A percentile compares a stretch with the other conserved stretches of the same genome.
phyloP scores from a whole-genome alignment of 2,113 vertebrate species.

The Hippolais icterina region DNA sequence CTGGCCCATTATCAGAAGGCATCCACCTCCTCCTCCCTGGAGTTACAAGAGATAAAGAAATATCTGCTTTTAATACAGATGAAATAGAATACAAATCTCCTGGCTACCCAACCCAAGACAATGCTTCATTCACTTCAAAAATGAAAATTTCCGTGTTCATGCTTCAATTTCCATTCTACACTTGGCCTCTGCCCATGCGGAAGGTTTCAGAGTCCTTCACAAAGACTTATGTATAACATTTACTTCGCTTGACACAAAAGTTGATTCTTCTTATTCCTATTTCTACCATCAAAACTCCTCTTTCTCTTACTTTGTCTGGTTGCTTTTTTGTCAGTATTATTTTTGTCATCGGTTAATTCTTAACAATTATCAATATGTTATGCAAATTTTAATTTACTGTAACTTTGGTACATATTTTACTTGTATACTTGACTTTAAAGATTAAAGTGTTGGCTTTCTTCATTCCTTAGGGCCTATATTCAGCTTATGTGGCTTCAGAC shows the following conservation, averaged over 20 bases:
- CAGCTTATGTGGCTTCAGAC: not conserved
- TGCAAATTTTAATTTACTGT: not conserved
- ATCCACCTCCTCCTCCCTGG: no score
- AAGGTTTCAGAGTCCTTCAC: not conserved
- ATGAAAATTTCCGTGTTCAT: not conserved
- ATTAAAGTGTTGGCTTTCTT: not conserved
- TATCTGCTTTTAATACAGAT: no score
- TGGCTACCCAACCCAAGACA: no score
- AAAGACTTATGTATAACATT: not conserved
- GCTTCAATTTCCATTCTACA: not conserved
- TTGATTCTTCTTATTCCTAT: not conserved
- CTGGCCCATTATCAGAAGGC: no score
- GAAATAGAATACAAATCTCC: no score
- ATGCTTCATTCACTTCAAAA: not conserved
- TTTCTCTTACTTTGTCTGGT: not conserved
- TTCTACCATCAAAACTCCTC: not conserved
- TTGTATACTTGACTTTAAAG: not conserved
- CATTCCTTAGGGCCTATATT: not conserved
- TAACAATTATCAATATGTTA: not conserved
- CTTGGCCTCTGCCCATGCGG: not conserved
- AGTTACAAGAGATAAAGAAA: no score
- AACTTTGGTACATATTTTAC: not conserved
- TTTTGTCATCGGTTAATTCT: not conserved
- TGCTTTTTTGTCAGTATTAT: not conserved
- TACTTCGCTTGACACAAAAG: not conserved